Evolutionary conservation across 2,113 vertebrate species (phyloP).

Genomic region (Phasianus colchicus): DNA sequence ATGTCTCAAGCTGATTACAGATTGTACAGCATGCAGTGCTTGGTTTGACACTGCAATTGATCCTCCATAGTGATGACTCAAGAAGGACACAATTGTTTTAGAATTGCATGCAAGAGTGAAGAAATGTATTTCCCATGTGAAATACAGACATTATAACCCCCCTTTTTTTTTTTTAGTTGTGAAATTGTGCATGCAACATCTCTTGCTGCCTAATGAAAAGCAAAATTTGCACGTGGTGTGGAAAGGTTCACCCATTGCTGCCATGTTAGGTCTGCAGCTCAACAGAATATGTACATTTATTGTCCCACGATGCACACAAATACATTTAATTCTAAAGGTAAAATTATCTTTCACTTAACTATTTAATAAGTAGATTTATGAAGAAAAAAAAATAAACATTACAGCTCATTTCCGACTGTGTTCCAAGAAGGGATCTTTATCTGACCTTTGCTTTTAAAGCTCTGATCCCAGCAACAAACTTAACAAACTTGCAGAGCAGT

Average conservation of each 20-base stretch:
- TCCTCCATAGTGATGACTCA: slow-evolving; percentile 31
- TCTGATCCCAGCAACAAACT: not conserved
- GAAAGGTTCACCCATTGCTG: not conserved
- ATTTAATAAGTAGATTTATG: not conserved
- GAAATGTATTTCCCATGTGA: slow-evolving; percentile 42
- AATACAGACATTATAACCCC: not conserved
- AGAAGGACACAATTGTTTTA: slow-evolving; percentile 56
- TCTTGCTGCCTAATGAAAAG: not conserved
- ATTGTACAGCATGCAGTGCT: slow-evolving; percentile 24
- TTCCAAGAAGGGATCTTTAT: not conserved
- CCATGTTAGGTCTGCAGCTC: not conserved
- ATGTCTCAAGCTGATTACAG: slow-evolving; percentile 60
- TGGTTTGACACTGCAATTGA: slow-evolving; percentile 56
- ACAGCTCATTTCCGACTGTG: not conserved
- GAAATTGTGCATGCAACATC: not conserved
- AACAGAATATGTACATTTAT: not conserved
- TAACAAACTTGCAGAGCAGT: not conserved
- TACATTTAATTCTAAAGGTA: not conserved
- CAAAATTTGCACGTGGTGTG: not conserved
- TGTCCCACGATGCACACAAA: not conserved
- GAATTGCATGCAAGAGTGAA: slow-evolving; percentile 39
- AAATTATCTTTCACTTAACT: not conserved
- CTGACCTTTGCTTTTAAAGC: slow-evolving; percentile 27
- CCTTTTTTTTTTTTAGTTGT: not conserved
- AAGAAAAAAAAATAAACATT: slow-evolving; percentile 5